Conservation (phyloP, 1,140 invertebrate genomes). For the Platorchestia sp. region DNA sequence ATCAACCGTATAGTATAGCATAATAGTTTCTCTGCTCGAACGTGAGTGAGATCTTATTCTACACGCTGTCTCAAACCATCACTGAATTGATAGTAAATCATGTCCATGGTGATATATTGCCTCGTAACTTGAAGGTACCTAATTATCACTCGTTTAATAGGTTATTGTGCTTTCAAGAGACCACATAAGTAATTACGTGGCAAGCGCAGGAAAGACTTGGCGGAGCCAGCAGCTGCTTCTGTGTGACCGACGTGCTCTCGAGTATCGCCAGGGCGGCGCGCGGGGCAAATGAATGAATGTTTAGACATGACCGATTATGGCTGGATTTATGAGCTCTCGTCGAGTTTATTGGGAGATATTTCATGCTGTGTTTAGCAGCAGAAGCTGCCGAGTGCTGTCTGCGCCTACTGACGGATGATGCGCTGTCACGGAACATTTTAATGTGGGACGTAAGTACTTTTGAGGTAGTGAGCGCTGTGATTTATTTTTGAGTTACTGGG, state of each 20-base stretch:
- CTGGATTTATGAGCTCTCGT: background rate
- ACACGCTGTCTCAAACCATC: background rate
- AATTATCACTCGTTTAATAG: background rate
- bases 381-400: background rate
- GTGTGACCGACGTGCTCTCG: background rate
- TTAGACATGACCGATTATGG: conserved; percentile 44
- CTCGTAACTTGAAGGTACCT: background rate
- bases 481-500: too few species aligned
- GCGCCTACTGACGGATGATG: background rate
- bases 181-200: background rate
- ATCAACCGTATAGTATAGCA: background rate
- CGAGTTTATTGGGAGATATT: conserved; percentile 49
- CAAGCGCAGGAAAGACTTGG: background rate
- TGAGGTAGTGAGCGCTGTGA: background rate
- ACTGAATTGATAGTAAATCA: background rate
- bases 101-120: background rate
- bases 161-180: background rate
- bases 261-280: background rate
- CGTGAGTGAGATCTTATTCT: background rate
- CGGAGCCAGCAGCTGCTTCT: background rate
- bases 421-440: background rate
- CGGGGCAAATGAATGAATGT: conserved; percentile 9
- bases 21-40: background rate
- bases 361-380: background rate
- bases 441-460: background rate